These are phyloP conservation scores for Ichneumon xanthorius DNA, from an alignment of 2,888 invertebrate species.

Conservation along the genomic window DNA sequence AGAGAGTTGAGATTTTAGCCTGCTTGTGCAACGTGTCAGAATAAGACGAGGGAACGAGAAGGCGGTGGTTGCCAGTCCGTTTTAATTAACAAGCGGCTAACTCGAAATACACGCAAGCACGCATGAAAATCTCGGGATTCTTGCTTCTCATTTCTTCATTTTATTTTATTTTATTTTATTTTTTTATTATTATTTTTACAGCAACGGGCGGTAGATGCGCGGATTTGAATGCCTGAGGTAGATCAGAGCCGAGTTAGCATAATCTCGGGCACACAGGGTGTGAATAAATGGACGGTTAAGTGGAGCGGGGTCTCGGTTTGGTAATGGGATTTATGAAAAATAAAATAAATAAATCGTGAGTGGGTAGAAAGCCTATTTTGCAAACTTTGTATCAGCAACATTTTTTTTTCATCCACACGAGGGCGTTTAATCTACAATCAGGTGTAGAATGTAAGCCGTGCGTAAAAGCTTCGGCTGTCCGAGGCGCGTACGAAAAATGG, in stretches of 20 bases:
- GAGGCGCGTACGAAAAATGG: background rate
- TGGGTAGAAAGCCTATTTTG: background rate
- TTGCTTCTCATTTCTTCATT: slow-evolving; percentile 28
- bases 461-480: background rate
- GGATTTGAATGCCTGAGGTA: slow-evolving; percentile 68
- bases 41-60: slow-evolving; percentile 61
- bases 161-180: slow-evolving; percentile 41
- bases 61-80: slow-evolving; percentile 60
- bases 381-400: slow-evolving; percentile 27
- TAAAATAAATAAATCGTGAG: slow-evolving; percentile 34
- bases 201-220: slow-evolving; percentile 70
- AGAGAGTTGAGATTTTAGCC: slow-evolving; percentile 53
- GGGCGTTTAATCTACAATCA: background rate
- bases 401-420: background rate
- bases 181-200: slow-evolving; percentile 43
- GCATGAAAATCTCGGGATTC: slow-evolving; percentile 61
- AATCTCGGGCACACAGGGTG: slow-evolving; percentile 67
- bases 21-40: slow-evolving; percentile 57
- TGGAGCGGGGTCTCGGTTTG: slow-evolving; percentile 64
- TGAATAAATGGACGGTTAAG: slow-evolving; percentile 69
- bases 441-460: background rate
- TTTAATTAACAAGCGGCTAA: slow-evolving; percentile 65
- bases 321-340: slow-evolving; percentile 66
- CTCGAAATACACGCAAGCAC: slow-evolving; percentile 48
- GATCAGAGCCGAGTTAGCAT: slow-evolving; percentile 66